Percentiles rank a stretch among this genome's conserved stretches.
phyloP scores from a whole-genome alignment of 2,888 invertebrate species.

The Eretmocerus hayati region DNA sequence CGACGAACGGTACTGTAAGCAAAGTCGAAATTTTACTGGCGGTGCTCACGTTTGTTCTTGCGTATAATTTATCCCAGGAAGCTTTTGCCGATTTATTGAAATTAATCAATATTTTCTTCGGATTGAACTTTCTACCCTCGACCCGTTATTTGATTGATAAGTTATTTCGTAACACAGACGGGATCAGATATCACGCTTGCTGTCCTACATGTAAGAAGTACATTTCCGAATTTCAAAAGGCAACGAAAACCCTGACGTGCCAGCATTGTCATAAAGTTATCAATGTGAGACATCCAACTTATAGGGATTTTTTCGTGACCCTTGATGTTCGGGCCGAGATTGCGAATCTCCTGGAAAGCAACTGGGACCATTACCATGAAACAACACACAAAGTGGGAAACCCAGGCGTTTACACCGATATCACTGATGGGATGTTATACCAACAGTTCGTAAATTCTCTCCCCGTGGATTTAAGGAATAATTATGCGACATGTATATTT shows the following conservation, averaged over 20 bases:
- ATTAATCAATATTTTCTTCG: neutral
- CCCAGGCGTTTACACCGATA: neutral
- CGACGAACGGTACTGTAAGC: too few relatives aligned
- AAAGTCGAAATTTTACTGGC: neutral
- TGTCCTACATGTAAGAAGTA: neutral
- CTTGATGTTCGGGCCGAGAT: neutral
- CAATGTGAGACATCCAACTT: neutral
- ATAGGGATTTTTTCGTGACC: neutral
- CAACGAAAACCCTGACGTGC: neutral
- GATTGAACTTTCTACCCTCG: neutral
- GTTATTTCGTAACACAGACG: neutral
- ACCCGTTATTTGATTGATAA: constrained; percentile 1
- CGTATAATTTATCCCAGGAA: neutral
- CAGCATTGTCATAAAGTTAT: neutral
- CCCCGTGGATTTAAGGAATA: neutral
- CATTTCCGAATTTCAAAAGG: neutral
- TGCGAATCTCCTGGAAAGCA: neutral
- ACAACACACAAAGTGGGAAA: neutral
- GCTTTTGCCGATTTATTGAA: neutral
- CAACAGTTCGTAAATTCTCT: neutral
- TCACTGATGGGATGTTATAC: neutral
- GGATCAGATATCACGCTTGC: neutral
- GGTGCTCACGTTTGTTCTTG: neutral
- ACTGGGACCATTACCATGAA: neutral
- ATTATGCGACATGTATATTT: constrained; percentile 14